Conservation (phyloP, 2,888 invertebrate species). For the Clitarchus hookeri region DNA sequence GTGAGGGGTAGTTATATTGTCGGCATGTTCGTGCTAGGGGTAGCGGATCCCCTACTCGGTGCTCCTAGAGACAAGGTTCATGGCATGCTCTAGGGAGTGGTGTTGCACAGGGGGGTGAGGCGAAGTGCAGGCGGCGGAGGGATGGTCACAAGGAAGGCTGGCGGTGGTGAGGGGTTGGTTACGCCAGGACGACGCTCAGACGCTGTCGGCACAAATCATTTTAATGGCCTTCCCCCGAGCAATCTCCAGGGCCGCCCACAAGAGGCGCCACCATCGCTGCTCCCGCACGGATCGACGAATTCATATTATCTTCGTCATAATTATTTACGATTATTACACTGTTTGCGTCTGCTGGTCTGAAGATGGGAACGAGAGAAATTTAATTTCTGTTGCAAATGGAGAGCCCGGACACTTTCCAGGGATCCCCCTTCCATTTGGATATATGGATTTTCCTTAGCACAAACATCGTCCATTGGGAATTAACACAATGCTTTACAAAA, state of each 20-base stretch:
- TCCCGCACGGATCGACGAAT: constrained; percentile 14
- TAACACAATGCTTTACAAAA: background rate
- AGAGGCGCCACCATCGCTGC: constrained; percentile 2
- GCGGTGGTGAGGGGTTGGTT: background rate
- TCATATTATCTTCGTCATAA: constrained; percentile 21
- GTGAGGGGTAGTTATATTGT: too few species aligned
- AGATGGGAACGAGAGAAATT: background rate
- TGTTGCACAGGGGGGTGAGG: background rate
- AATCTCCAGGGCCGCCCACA: background rate
- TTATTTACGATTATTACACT: constrained; percentile 22
- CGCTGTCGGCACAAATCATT: constrained; percentile 14
- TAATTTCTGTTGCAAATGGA: background rate
- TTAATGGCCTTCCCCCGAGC: constrained; percentile 8
- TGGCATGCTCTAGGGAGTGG: background rate
- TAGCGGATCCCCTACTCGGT: too few species aligned
- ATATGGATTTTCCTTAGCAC: background rate
- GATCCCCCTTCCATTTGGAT: background rate
- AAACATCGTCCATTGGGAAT: background rate
- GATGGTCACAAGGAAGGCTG: background rate
- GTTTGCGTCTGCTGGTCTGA: background rate
- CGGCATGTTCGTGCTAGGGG: too few species aligned
- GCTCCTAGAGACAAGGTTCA: too few species aligned
- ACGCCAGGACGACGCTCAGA: constrained; percentile 1
- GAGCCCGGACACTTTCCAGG: background rate
- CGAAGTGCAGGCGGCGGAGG: background rate